phyloP scores from a whole-genome alignment of 2,888 invertebrate genomes.

The Tinea trinotella region DNA sequence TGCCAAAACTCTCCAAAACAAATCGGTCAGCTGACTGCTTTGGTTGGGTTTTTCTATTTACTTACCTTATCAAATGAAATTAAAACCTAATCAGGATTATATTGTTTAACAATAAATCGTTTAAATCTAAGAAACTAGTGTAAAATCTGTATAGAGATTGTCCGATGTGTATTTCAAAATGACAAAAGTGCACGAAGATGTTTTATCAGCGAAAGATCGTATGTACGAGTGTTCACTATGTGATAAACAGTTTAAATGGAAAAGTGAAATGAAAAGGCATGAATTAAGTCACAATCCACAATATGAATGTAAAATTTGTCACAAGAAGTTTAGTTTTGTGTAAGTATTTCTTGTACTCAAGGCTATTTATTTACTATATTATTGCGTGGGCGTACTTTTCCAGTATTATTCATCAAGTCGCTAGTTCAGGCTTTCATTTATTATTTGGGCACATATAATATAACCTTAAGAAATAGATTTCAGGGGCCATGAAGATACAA shows the following conservation, averaged over 20 bases:
- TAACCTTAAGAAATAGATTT: no score
- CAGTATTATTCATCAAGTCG: neutral
- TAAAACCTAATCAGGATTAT: neutral
- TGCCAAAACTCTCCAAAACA: no score
- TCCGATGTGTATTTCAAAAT: neutral
- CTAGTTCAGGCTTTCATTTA: no score
- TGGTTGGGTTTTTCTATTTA: neutral
- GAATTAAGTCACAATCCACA: conserved; percentile 52
- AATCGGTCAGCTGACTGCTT: neutral
- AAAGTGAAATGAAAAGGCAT: conserved; percentile 56
- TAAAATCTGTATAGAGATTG: neutral
- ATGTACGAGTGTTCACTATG: conserved; percentile 42
- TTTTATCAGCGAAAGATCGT: neutral
- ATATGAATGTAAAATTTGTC: conserved; percentile 52
- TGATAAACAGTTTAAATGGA: conserved; percentile 51
- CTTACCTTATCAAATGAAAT: neutral
- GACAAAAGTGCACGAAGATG: neutral
- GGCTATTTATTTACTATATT: neutral
- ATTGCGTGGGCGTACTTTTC: neutral
- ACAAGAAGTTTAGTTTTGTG: conserved; percentile 62
- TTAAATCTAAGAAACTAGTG: neutral
- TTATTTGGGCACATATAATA: no score
- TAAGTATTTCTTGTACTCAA: conserved; percentile 33
- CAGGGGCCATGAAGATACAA: no score
- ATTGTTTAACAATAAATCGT: neutral